Base-by-base conservation (phyloP, 2,797 vertebrate species). In the Danio aesculapii region DNA sequence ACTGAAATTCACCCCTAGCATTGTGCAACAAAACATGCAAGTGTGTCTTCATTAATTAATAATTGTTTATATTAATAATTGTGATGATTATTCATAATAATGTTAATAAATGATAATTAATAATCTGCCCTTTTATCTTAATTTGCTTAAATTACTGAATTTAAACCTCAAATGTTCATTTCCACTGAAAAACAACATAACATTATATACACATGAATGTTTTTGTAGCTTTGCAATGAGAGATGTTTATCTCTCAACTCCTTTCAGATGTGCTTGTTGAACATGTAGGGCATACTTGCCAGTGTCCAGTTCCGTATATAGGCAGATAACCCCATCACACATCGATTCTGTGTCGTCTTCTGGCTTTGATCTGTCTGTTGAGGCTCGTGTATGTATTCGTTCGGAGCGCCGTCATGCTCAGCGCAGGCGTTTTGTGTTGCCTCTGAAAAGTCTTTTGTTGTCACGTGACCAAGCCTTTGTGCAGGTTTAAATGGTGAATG, bases 381-480 rank as follows among this genome's bases (percentile, higher is more conserved):
- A 84, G 85, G 67, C 77, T 55, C 49, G 43, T 61, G 83, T 66
- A 79, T 67, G 57, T 79, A 50, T 87, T 75, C 82, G n/a, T 55
- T 50, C 68, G 53, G 52, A n/a, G 47, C 55, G 21, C 58, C 49
- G 13, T 78, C 59, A 43, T 76, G 59, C 62, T 63, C 66, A 47
- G 78, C 52, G 59, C 79, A 68, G 63, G 70, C 66, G 57, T 21
- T 82, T 87, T 88, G 81, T 85, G 70, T 90, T 59, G 47, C 59
- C 47, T 88, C 81, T 90, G 86, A 90, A 90, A 90, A 88, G 88
- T 78, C 84, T 87, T 91, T 93, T 92, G 91, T 93, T 90, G 83
- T 91, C 86, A 88, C 87, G 83, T 90, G 88, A 74, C 68, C 82
- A 77, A 78, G 58, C 88, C 82, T 86, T 90, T 93, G 91, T 92